A percentile compares a stretch with the other conserved stretches of the same genome.
Conservation (phyloP, 2,113 vertebrate species). For the Sialia sialis region DNA sequence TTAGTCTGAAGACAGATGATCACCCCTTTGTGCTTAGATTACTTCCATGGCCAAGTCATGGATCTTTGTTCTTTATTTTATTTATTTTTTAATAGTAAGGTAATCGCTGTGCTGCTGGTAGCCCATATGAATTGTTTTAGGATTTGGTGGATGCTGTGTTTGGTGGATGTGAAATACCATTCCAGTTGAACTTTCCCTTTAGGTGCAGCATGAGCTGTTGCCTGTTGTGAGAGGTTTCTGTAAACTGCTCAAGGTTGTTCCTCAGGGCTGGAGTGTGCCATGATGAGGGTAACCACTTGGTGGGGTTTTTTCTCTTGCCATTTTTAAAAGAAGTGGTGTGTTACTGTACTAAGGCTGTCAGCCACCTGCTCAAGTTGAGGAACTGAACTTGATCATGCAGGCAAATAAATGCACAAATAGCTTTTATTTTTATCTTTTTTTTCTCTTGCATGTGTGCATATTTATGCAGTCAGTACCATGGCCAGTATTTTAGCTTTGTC, state of each 20-base stretch:
- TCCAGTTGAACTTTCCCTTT: background rate
- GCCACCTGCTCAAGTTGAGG: constrained; percentile 6
- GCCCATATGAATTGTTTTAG: background rate
- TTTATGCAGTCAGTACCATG: background rate
- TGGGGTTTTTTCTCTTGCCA: background rate
- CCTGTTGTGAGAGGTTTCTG: background rate
- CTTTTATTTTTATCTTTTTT: background rate
- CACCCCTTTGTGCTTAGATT: background rate
- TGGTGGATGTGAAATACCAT: background rate
- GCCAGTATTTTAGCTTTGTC: background rate
- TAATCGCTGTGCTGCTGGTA: background rate
- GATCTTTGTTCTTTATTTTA: background rate
- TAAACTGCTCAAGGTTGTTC: background rate
- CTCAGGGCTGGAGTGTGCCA: background rate
- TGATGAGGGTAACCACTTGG: background rate
- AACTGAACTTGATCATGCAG: background rate
- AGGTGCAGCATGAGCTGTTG: background rate
- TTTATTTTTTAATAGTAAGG: background rate
- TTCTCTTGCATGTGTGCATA: background rate
- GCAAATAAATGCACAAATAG: background rate
- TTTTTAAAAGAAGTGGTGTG: background rate
- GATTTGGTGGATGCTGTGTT: background rate
- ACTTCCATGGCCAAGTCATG: background rate
- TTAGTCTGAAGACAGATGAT: background rate
- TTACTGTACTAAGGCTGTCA: background rate